Evolutionary conservation across 2,888 invertebrate species (phyloP).

Genomic region (Leptinotarsa tumamoca): DNA sequence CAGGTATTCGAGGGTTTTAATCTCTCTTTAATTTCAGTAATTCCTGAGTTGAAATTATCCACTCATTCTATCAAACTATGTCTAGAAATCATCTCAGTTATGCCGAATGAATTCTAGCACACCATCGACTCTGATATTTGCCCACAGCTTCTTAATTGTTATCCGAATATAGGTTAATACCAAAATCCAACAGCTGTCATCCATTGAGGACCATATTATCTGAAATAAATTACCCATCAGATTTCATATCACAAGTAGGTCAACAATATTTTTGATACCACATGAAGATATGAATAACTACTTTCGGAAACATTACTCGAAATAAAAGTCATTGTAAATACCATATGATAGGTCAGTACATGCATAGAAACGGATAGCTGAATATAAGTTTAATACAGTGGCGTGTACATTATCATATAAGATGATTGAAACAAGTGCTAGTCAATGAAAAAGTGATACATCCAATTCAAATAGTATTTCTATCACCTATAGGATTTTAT

Average conservation of each 20-base stretch:
- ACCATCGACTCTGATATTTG: background rate
- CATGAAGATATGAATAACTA: background rate
- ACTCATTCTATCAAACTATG: no score
- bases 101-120: conserved; percentile 1
- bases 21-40: no score
- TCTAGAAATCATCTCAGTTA: background rate
- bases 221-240: background rate
- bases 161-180: background rate
- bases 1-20: no score
- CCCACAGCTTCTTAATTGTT: background rate
- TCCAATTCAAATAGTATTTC: no score
- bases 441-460: no score
- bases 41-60: no score
- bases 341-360: background rate
- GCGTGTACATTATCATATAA: background rate
- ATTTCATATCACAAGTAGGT: background rate
- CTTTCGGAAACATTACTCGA: background rate
- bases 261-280: background rate
- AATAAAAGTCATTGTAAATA: background rate
- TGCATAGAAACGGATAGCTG: background rate
- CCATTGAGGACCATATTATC: background rate
- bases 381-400: conserved; percentile 5
- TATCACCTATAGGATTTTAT: no score
- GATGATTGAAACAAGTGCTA: no score
- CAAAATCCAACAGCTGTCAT: background rate